These are phyloP conservation scores for Endotricha flammealis DNA, from an alignment of 2,888 invertebrate genomes.

Conservation along the genomic window DNA sequence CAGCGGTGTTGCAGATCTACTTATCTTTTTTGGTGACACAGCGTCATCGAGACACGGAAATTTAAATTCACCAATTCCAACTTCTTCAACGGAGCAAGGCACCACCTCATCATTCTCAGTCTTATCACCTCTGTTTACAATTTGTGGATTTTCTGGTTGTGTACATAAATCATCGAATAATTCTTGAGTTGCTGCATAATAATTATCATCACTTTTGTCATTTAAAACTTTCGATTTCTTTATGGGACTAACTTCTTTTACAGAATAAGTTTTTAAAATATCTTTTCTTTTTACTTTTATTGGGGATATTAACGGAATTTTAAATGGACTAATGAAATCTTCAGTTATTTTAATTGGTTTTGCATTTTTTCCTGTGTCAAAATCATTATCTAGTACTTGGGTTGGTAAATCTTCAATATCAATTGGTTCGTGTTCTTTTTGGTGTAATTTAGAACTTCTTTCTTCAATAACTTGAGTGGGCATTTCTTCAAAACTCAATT, in stretches of 20 bases:
- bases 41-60: constrained; percentile 26
- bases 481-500: constrained; percentile 29
- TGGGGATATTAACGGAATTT: constrained; percentile 48
- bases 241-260: constrained; percentile 19
- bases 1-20: constrained; percentile 19
- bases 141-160: constrained; percentile 32
- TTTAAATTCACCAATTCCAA: constrained; percentile 22
- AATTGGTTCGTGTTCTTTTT: constrained; percentile 14
- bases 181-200: constrained; percentile 61
- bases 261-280: constrained; percentile 19
- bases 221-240: constrained; percentile 6
- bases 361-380: constrained; percentile 11
- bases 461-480: constrained; percentile 34
- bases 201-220: constrained; percentile 33
- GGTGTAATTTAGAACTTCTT: constrained; percentile 11
- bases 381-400: constrained; percentile 37
- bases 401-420: constrained; percentile 42
- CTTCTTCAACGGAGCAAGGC: constrained; percentile 34
- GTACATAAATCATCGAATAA: constrained; percentile 53
- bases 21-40: constrained; percentile 20
- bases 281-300: constrained; percentile 44
- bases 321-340: constrained; percentile 47
- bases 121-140: constrained; percentile 2
- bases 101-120: constrained; percentile 26
- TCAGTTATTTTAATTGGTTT: constrained; percentile 21